phyloP scores from a whole-genome alignment of 2,888 invertebrate species.

The Flexamia atlantica region DNA sequence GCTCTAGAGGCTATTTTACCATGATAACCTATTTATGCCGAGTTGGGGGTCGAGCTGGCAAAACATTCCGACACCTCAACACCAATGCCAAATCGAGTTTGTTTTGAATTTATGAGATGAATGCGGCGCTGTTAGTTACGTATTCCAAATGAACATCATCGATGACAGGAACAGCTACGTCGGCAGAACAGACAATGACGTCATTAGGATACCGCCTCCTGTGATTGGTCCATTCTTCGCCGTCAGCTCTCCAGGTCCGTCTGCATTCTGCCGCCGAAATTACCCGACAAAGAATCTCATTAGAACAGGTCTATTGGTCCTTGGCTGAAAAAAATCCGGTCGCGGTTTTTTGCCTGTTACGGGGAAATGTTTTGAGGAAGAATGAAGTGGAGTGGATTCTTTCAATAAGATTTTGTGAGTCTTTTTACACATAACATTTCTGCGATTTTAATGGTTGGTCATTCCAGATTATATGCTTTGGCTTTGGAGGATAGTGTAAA shows the following conservation, averaged over 20 bases:
- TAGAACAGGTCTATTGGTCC: neutral
- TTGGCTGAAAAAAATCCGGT: neutral
- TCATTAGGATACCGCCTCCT: neutral
- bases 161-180: neutral
- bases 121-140: neutral
- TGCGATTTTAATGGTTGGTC: too few species aligned
- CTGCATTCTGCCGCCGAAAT: neutral
- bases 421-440: too few species aligned
- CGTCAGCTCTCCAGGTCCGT: neutral
- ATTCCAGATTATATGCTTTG: too few species aligned
- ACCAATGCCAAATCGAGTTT: too few species aligned
- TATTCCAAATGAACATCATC: neutral
- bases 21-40: too few species aligned
- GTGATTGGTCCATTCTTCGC: slow-evolving; percentile 27
- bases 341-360: neutral
- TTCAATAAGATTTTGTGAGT: too few species aligned
- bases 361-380: neutral
- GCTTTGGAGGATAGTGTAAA: too few species aligned
- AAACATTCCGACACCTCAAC: too few species aligned
- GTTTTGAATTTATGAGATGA: neutral
- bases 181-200: neutral
- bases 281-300: slow-evolving; percentile 16
- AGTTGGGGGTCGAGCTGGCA: too few species aligned
- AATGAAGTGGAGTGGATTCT: neutral
- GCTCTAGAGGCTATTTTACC: too few species aligned